Conservation (phyloP, 1,140 invertebrate species). For the Linepithema humile region DNA sequence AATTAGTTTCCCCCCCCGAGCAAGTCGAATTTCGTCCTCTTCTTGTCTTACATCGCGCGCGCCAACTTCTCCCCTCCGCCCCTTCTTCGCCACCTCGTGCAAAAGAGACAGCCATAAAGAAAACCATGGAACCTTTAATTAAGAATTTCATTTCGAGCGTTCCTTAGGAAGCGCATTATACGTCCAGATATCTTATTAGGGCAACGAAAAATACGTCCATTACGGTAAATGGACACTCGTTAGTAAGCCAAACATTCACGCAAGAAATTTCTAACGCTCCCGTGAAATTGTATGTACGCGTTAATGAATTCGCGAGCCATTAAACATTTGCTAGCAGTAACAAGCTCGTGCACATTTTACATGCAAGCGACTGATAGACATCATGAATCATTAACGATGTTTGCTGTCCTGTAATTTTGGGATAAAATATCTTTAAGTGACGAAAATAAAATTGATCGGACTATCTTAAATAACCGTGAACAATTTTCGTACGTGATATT, state of each 20-base stretch:
- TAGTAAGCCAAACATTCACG: slow-evolving; percentile 9
- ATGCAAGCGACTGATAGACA: neutral
- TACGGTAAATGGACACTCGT: neutral
- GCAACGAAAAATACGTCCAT: neutral
- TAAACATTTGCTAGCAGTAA: neutral
- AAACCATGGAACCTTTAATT: slow-evolving; percentile 57
- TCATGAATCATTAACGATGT: neutral
- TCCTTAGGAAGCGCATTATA: slow-evolving; percentile 27
- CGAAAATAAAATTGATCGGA: neutral
- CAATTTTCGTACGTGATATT: neutral
- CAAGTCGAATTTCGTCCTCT: slow-evolving; percentile 43
- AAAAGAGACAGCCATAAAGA: neutral
- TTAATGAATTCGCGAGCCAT: slow-evolving; percentile 8
- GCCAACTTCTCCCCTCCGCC: neutral
- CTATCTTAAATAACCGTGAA: neutral
- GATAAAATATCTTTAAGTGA: neutral
- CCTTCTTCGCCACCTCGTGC: neutral
- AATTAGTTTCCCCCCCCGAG: slow-evolving; percentile 63
- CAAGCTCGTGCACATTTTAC: neutral
- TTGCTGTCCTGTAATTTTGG: neutral
- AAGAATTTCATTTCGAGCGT: slow-evolving; percentile 54
- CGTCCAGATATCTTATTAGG: slow-evolving; percentile 25
- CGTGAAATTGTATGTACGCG: slow-evolving; percentile 1
- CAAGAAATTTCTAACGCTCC: neutral
- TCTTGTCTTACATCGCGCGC: slow-evolving; percentile 35